Evolutionary conservation across 2,888 invertebrate genomes (phyloP).

Genomic region (Rotaria magnacalcarata): DNA sequence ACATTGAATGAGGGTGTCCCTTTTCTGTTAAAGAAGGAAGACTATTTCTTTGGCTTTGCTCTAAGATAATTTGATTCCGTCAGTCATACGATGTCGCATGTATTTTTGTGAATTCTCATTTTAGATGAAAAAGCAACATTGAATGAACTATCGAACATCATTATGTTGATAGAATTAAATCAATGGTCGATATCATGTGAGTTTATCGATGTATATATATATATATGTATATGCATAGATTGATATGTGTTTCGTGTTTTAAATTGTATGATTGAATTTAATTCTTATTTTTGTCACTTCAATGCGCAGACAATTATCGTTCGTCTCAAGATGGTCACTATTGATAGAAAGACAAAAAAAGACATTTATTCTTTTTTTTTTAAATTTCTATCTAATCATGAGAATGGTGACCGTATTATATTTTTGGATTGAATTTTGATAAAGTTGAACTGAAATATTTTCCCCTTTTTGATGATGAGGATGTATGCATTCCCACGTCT

Average conservation of each 20-base stretch:
- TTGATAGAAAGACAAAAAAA: neutral
- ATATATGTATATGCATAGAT: neutral
- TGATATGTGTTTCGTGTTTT: neutral
- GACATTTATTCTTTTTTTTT: neutral
- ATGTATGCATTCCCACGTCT: neutral
- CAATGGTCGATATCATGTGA: neutral
- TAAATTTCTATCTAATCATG: neutral
- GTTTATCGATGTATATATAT: too few relatives aligned
- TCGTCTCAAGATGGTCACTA: slow-evolving; percentile 4
- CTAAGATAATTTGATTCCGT: neutral
- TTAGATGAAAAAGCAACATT: slow-evolving; percentile 10
- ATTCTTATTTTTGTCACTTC: neutral
- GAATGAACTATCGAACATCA: slow-evolving; percentile 5
- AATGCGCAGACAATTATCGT: neutral
- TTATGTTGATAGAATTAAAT: neutral
- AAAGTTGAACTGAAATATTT: neutral
- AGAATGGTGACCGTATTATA: neutral
- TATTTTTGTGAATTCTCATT: neutral
- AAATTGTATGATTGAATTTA: neutral
- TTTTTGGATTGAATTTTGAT: neutral
- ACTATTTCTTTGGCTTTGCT: neutral
- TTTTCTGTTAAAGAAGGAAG: neutral
- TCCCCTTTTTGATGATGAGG: neutral
- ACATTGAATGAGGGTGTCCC: neutral
- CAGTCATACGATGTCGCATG: neutral